phyloP scores from a whole-genome alignment of 2,888 invertebrate genomes.

The Zeuzera pyrina region DNA sequence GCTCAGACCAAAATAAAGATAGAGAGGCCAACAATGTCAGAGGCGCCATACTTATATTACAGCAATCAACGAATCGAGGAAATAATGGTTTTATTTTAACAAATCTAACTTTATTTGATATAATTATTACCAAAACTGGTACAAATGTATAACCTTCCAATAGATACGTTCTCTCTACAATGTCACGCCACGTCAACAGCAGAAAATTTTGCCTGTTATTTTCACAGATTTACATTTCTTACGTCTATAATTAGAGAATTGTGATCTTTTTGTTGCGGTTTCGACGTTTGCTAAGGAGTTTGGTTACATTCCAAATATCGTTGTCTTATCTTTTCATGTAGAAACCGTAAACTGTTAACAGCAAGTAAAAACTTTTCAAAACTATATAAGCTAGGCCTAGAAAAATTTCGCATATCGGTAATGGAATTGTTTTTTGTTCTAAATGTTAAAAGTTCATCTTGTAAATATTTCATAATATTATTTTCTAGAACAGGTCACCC shows the following conservation, averaged over 20 bases:
- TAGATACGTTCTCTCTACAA: constrained; percentile 39
- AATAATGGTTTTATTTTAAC: constrained; percentile 37
- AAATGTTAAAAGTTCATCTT: no score
- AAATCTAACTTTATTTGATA: constrained; percentile 18
- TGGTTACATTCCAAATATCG: constrained; percentile 31
- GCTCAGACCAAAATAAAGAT: constrained; percentile 65
- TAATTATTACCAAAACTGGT: constrained; percentile 23
- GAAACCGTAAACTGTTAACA: neutral
- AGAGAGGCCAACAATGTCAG: constrained; percentile 61
- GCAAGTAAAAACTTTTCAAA: neutral
- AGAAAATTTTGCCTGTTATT: constrained; percentile 63
- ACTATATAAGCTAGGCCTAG: neutral
- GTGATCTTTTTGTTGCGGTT: constrained; percentile 56
- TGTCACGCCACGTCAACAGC: constrained; percentile 71
- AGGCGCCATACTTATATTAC: constrained; percentile 68
- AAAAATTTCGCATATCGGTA: neutral
- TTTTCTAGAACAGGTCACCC: no score
- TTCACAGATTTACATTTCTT: constrained; percentile 67
- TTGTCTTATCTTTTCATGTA: neutral
- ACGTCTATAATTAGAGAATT: constrained; percentile 67
- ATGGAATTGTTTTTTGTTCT: no score
- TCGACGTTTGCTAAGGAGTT: constrained; percentile 46
- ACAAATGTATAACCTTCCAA: constrained; percentile 25
- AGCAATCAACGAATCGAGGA: constrained; percentile 66
- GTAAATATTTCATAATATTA: no score